phyloP scores from a whole-genome alignment of 2,888 invertebrate genomes.

The Colostygia pectinataria region DNA sequence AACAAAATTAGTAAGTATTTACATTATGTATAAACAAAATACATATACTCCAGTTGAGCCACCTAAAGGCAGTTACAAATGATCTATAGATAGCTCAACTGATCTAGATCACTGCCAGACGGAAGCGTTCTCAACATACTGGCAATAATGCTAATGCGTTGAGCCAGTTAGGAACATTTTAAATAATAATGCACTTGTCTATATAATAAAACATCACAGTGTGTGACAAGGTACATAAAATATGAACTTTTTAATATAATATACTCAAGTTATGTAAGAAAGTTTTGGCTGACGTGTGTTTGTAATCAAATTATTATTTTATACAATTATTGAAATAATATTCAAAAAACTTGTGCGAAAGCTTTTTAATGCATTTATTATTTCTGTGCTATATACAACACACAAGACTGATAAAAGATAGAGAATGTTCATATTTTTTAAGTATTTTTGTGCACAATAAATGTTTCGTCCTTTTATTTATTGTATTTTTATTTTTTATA shows the following conservation, averaged over 20 bases:
- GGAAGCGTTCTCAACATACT: too few species aligned
- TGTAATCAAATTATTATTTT: conserved; percentile 32
- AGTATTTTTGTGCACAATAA: conserved; percentile 81
- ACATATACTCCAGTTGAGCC: too few species aligned
- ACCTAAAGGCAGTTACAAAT: too few species aligned
- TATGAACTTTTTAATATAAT: conserved; percentile 26
- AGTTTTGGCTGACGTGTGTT: conserved; percentile 51
- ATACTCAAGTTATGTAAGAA: conserved; percentile 64
- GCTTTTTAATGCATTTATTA: conserved; percentile 77
- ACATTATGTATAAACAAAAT: too few species aligned
- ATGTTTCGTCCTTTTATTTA: conserved; percentile 67
- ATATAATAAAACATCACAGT: conserved; percentile 9
- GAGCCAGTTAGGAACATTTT: too few species aligned
- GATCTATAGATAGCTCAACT: too few species aligned
- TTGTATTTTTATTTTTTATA: conserved; percentile 64
- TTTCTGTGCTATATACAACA: conserved; percentile 79
- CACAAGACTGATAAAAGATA: conserved; percentile 80
- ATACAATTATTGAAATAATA: conserved; percentile 21
- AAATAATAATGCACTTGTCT: conserved; percentile 7
- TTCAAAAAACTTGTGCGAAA: conserved; percentile 25
- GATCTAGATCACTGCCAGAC: too few species aligned
- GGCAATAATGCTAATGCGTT: too few species aligned
- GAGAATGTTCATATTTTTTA: conserved; percentile 72
- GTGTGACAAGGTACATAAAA: conserved; percentile 13
- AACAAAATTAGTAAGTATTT: too few species aligned